Base-by-base conservation (phyloP, 2,797 vertebrate species). In the Sebastes iracundus region DNA sequence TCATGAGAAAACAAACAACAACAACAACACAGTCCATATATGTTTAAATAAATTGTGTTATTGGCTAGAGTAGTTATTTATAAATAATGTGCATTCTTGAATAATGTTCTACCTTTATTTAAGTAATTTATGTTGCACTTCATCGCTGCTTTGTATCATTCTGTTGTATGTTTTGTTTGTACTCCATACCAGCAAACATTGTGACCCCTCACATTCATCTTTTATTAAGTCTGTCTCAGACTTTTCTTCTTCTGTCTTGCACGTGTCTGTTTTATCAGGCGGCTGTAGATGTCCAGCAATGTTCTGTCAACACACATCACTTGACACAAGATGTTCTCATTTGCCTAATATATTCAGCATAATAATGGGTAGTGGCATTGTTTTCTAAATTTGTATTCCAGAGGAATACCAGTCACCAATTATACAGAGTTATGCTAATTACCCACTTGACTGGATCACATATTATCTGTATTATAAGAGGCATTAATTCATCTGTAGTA, bases 361-460 rank as follows among this genome's bases (percentile, higher is more conserved):
- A 78, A 25, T 63, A 38, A 76, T 46, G 76, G 46, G 56, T 20
- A 27, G 64, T 25, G 25, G n/a, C 66, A 78, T 80, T 80, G 73
- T 82, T 77, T 74, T 11, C 46, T 18, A 90, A 75, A 93, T 93
- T 75, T 88, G 79, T 81, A 93, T 91, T 92, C 90, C 77, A 4
- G 61, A 80, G 8, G 72, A 68, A 83, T 38, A 87, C 70, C 16
- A 52, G 59, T 78, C 53, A 66, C 85, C 77, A 85, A 90, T 92
- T 90, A 92, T 77, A 80, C 49, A 55, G 46, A 70, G 74, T 82
- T 88, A 93, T 91, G 91, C 67, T 84, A 93, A 93, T 93, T 69
- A 74, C 11, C 69, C 84, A 87, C 88, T 87, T 92, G 83, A 90
- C 86, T 79, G 71, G 74, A 80, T 87, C 81, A 86, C 77, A 87